Conservation (phyloP, 2,888 invertebrate species). For the Pseudolycoriella hygida region DNA sequence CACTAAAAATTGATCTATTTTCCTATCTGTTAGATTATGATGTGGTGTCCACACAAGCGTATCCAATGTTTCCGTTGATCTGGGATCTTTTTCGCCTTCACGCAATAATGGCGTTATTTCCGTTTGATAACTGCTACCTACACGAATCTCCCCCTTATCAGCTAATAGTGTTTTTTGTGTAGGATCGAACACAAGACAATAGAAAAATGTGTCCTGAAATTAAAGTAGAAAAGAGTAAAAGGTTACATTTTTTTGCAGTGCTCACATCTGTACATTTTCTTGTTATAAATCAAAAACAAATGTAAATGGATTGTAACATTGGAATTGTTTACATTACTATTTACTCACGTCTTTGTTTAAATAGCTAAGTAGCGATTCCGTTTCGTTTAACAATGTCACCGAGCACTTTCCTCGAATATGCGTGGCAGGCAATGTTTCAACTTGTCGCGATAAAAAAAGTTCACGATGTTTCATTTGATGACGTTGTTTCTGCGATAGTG, state of each 20-base stretch:
- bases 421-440: constrained; percentile 95
- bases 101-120: constrained; percentile 68
- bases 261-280: too few species aligned
- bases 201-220: constrained; percentile 99
- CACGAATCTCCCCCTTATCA: constrained; percentile 91
- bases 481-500: constrained; percentile 68
- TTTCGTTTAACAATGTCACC: constrained; percentile 96
- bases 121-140: constrained; percentile 92
- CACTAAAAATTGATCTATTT: constrained; percentile 98
- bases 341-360: constrained; percentile 79
- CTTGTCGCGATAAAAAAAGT: constrained; percentile 91
- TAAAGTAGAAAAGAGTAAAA: constrained; percentile 24
- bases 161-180: constrained; percentile 96
- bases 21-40: constrained; percentile 79
- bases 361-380: constrained; percentile 91
- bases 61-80: constrained; percentile 64
- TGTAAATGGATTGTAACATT: not conserved
- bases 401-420: constrained; percentile 99
- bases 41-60: constrained; percentile 89
- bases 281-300: too few species aligned
- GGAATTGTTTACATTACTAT: constrained; percentile 18
- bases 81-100: constrained; percentile 44
- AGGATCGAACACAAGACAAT: constrained; percentile 98
- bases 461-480: constrained; percentile 96
- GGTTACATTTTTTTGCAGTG: constrained; percentile 14